These are phyloP conservation scores for Antigone vipio DNA, from an alignment of 2,113 vertebrate species.

Conservation along the genomic window DNA sequence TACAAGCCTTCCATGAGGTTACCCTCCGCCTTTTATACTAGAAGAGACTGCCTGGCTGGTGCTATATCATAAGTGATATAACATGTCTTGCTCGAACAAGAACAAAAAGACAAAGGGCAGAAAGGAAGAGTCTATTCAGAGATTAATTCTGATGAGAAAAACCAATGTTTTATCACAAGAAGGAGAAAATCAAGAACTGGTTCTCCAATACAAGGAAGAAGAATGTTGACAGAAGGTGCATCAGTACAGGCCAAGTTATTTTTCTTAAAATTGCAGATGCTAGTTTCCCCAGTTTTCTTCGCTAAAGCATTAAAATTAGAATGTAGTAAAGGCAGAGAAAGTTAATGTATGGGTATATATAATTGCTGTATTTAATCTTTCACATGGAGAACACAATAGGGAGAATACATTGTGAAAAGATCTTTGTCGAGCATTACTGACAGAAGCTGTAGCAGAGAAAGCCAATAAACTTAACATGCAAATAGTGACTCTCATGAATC, in stretches of 20 bases:
- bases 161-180: background rate
- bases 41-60: background rate
- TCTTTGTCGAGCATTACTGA: constrained; percentile 9
- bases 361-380: constrained; percentile 28
- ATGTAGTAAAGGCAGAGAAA: background rate
- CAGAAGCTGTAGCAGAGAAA: constrained; percentile 36
- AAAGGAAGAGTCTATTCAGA: background rate
- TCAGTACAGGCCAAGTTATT: rapidly evolving
- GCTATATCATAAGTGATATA: background rate
- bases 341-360: background rate
- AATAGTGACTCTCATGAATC: background rate
- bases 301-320: constrained; percentile 24
- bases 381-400: background rate
- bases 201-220: background rate
- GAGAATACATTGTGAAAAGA: background rate
- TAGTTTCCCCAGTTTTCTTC: background rate
- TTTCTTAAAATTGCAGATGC: background rate
- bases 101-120: background rate
- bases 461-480: constrained; percentile 39
- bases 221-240: background rate
- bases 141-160: background rate
- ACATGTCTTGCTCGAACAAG: background rate
- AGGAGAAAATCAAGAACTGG: background rate
- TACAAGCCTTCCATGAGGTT: background rate
- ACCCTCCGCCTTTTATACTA: background rate